Evolutionary conservation across 2,888 invertebrate genomes (phyloP).

Genomic region (Zaprionus obscuricornis): DNA sequence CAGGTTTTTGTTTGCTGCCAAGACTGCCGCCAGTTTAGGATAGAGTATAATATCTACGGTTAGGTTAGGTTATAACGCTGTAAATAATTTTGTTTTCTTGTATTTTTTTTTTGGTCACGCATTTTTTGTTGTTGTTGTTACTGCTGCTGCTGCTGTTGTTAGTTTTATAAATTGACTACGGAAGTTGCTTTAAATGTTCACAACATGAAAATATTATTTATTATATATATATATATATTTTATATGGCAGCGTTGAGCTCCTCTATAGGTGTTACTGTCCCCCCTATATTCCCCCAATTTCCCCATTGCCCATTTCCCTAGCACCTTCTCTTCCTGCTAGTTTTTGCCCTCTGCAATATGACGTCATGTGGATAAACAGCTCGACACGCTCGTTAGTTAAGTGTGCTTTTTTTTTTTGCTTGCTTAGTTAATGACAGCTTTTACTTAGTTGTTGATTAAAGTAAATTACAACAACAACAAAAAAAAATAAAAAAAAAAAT

Average conservation of each 20-base stretch:
- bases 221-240: constrained; percentile 35
- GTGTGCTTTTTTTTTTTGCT: constrained; percentile 11
- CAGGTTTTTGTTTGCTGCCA: too few relatives aligned
- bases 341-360: constrained; percentile 9
- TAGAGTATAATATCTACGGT: too few relatives aligned
- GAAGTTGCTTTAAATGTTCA: constrained; percentile 72
- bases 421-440: constrained; percentile 44
- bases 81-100: too few relatives aligned
- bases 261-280: constrained; percentile 6
- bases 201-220: constrained; percentile 69
- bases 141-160: constrained; percentile 28
- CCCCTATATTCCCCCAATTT: too few relatives aligned
- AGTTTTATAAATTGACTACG: constrained; percentile 65
- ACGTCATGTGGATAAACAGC: constrained; percentile 39
- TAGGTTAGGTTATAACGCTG: too few relatives aligned
- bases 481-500: too few relatives aligned
- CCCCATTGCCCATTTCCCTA: not conserved
- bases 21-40: too few relatives aligned
- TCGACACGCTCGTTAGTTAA: constrained; percentile 37
- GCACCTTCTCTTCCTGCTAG: not conserved
- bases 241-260: constrained; percentile 38
- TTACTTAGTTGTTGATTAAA: constrained; percentile 47
- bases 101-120: too few relatives aligned
- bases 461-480: too few relatives aligned
- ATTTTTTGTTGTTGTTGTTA: constrained; percentile 23